These are phyloP conservation scores for Laupala kohalensis DNA, from an alignment of 1,140 invertebrate species.

Conservation along the genomic window DNA sequence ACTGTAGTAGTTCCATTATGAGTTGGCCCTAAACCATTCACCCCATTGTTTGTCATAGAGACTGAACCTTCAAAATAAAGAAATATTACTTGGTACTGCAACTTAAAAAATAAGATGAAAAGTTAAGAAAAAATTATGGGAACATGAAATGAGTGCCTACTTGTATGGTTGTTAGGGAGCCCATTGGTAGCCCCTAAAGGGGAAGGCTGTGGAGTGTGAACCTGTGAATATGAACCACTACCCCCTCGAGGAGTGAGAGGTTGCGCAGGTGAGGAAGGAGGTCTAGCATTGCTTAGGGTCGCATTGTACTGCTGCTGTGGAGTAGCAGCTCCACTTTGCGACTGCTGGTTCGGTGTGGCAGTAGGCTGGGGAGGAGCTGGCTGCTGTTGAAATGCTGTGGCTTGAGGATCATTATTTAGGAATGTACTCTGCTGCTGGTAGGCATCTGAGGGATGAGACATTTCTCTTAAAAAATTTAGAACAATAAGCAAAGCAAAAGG, in stretches of 20 bases:
- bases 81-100: neutral
- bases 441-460: too few species aligned
- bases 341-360: neutral
- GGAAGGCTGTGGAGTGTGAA: slow-evolving; percentile 16
- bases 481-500: too few species aligned
- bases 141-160: neutral
- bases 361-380: neutral
- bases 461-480: too few species aligned
- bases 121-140: too few species aligned
- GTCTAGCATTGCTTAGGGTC: neutral
- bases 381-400: slow-evolving; percentile 8
- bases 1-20: neutral
- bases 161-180: slow-evolving; percentile 1
- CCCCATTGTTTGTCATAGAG: neutral
- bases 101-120: neutral
- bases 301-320: neutral
- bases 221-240: slow-evolving; percentile 8
- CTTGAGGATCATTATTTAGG: slow-evolving; percentile 28
- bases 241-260: slow-evolving; percentile 8
- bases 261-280: slow-evolving; percentile 13
- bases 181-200: slow-evolving; percentile 8
- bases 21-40: neutral
- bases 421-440: slow-evolving; percentile 34
- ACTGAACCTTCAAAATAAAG: neutral
- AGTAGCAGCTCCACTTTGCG: neutral